These are phyloP conservation scores for Malachius bipustulatus DNA, from an alignment of 2,888 invertebrate species.

Conservation along the genomic window DNA sequence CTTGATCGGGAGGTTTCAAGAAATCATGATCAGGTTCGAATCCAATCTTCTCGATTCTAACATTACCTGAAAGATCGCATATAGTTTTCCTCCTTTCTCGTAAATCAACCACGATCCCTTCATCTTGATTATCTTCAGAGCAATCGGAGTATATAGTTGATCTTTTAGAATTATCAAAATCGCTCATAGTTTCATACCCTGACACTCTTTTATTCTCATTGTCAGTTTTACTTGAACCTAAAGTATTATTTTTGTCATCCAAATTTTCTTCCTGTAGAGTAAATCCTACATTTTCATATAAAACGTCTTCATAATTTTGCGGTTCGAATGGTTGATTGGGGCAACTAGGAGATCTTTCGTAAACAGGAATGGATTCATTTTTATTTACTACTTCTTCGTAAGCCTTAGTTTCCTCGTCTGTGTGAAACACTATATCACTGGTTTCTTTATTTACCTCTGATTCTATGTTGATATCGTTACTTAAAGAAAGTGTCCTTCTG, in stretches of 20 bases:
- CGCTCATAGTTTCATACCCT: conserved; percentile 1
- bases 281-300: too few relatives aligned
- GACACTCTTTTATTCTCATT: too few relatives aligned
- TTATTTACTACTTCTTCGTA: conserved; percentile 1
- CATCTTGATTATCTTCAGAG: conserved; percentile 19
- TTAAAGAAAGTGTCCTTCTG: conserved; percentile 13
- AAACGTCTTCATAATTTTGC: too few relatives aligned
- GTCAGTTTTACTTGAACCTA: too few relatives aligned
- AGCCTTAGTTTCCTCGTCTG: conserved; percentile 8
- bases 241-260: too few relatives aligned
- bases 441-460: conserved; percentile 3
- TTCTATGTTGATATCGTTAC: conserved; percentile 8
- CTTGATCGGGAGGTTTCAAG: too few relatives aligned
- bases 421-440: conserved; percentile 17
- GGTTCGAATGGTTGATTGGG: too few relatives aligned
- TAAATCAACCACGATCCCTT: conserved; percentile 11
- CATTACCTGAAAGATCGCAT: conserved; percentile 21
- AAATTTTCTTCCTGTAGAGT: too few relatives aligned
- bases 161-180: conserved; percentile 11
- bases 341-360: too few relatives aligned
- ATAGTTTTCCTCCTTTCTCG: conserved; percentile 20
- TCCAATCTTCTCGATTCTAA: conserved; percentile 17
- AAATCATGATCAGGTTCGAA: not conserved
- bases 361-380: not conserved
- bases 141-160: conserved; percentile 22